phyloP scores from a whole-genome alignment of 64 coral and sea anemone species.

The Trachythela sp. region DNA sequence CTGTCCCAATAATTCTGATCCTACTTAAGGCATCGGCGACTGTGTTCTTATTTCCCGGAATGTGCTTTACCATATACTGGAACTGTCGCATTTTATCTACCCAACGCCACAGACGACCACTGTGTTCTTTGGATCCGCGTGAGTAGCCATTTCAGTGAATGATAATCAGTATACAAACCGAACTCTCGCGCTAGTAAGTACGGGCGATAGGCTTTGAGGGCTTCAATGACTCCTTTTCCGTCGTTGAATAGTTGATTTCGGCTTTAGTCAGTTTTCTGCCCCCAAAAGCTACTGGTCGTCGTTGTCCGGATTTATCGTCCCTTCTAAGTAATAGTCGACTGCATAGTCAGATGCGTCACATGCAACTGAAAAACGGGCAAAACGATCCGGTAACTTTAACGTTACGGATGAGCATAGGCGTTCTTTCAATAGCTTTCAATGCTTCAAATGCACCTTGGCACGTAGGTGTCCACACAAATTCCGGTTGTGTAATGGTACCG shows the following conservation, averaged over 20 bases:
- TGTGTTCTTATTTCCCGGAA: constrained; percentile 5
- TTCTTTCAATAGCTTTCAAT: no score
- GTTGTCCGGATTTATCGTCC: background rate
- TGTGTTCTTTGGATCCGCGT: no score
- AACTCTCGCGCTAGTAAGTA: constrained; percentile 29
- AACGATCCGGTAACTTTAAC: background rate
- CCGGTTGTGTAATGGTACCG: no score
- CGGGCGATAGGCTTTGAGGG: constrained; percentile 23
- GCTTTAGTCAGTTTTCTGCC: constrained; percentile 35
- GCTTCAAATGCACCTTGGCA: background rate
- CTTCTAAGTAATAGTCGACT: constrained; percentile 6
- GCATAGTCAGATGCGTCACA: constrained; percentile 30
- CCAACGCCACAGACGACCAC: constrained; percentile 16
- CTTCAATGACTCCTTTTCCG: constrained; percentile 41
- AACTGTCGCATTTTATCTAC: background rate
- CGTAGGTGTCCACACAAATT: background rate
- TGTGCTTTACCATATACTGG: constrained; percentile 27
- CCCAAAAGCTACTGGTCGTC: constrained; percentile 20
- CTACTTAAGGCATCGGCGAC: constrained; percentile 38
- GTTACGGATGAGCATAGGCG: background rate
- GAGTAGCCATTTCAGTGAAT: constrained; percentile 14
- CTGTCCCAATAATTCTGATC: no score
- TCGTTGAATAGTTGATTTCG: constrained; percentile 32
- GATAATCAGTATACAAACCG: constrained; percentile 26
- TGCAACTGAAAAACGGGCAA: background rate